Evolutionary conservation across 2,113 vertebrate genomes (phyloP), one percentile per base, ranked within the genome.

Genomic region (Eulacestoma nigropectus): DNA sequence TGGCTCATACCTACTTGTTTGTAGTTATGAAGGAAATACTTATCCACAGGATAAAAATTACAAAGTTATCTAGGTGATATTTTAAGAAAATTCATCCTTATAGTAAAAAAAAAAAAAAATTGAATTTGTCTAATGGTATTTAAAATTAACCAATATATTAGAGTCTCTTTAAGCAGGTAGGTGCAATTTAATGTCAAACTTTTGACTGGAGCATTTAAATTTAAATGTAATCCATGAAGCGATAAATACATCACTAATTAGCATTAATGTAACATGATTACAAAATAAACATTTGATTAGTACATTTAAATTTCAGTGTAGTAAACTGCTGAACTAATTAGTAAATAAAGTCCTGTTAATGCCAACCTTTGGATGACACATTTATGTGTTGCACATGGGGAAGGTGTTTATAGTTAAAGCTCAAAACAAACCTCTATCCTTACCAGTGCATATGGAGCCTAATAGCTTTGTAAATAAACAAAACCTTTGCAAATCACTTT

Each of bases 211-310:
- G 57, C 60, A 93, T 96, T 98, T 96, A 90, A 96, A 96, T 96
- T 95, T 96, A 95, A 96, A 93, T 95, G 87, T 92, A 97, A 97
- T 95, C 86, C 52, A 95, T 93, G 79, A 97, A 95, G 87, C 2
- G 13, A 95, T 96, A 97, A 98, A 97, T 95, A 56, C 42, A 89
- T 94, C 33, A 16, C 91, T 98, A 97, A 97, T 98, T 96, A 97
- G 46, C 92, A 96, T 95, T 97, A 97, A 96, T 95, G 84, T 89
- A 97, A 90, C 84, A 94, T 82, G 97, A 96, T 97, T 97, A 86
- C 86, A 96, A 96, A 98, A 90, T 97, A 97, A 98, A 97, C 60
- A 95, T 97, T 96, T 97, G 94, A 98, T 97, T 98, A 98, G 78
- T 91, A 84, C 87, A 90, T 97, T 97, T 95, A 97, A 94, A 97